Percentiles rank a stretch among this genome's conserved stretches.
Conservation (phyloP, 2,888 invertebrate genomes). For the Proisotoma minuta region DNA sequence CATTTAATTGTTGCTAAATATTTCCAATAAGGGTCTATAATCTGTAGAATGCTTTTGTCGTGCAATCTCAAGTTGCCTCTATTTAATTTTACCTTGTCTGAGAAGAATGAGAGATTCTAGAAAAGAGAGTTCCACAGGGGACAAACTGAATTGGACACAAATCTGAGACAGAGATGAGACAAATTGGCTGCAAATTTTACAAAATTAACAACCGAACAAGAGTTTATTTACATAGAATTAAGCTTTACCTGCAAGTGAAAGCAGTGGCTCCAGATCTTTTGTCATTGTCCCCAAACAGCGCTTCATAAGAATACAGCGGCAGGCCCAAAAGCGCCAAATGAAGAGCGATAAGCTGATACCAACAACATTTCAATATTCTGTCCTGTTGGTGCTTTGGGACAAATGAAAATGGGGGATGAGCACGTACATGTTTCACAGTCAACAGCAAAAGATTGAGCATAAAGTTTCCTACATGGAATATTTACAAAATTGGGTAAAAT, state of each 20-base stretch:
- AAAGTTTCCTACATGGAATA: constrained; percentile 41
- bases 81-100: constrained; percentile 20
- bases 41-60: neutral
- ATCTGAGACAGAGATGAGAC: constrained; percentile 33
- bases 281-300: no score
- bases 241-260: constrained; percentile 16
- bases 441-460: constrained; percentile 42
- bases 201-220: no score
- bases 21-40: neutral
- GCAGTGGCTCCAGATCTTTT: constrained; percentile 5
- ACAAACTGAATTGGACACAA: constrained; percentile 33
- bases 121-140: constrained; percentile 43
- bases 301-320: constrained; percentile 11
- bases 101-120: constrained; percentile 43
- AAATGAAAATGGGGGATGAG: constrained; percentile 43
- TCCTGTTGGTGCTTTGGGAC: constrained; percentile 40
- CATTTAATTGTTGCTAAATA: neutral
- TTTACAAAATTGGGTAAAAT: no score
- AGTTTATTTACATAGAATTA: no score
- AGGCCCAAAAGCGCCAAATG: constrained; percentile 33
- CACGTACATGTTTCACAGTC: constrained; percentile 41
- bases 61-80: no score
- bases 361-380: constrained; percentile 26
- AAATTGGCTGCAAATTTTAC: constrained; percentile 31
- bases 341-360: constrained; percentile 43